These are phyloP conservation scores for Mungos mungo DNA, from an alignment of 2,113 vertebrate species.

Conservation along the genomic window DNA sequence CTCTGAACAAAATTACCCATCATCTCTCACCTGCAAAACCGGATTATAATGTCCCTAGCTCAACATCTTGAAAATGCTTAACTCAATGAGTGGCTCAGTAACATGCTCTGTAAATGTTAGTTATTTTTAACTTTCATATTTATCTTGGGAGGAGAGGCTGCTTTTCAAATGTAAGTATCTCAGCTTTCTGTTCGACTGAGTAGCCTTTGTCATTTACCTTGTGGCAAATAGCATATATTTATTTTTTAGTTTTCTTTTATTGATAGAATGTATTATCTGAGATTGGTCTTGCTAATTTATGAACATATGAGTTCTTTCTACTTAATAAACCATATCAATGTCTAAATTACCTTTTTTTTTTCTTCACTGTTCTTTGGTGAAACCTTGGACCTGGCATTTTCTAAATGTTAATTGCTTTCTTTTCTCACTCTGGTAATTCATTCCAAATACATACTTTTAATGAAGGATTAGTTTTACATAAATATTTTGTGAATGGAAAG, in stretches of 20 bases:
- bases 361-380: conserved; percentile 46
- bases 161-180: neutral
- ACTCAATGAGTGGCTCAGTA: neutral
- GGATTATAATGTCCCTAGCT: neutral
- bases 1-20: neutral
- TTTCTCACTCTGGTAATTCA: conserved; percentile 64
- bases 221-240: neutral
- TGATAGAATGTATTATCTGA: neutral
- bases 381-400: conserved; percentile 71
- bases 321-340: conserved; percentile 67
- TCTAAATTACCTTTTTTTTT: conserved; percentile 66
- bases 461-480: conserved; percentile 71
- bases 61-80: neutral
- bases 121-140: conserved; percentile 2
- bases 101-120: neutral
- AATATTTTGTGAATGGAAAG: conserved; percentile 77
- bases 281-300: conserved; percentile 13
- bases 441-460: conserved; percentile 54
- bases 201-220: neutral
- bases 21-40: neutral
- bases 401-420: conserved; percentile 78
- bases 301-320: conserved; percentile 48
- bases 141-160: neutral
- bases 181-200: neutral
- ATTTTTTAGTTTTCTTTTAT: neutral